Percentiles rank a stretch among this genome's conserved stretches.
Evolutionary conservation across 1,140 invertebrate genomes (phyloP).

Genomic region (Drosophila baimaii): DNA sequence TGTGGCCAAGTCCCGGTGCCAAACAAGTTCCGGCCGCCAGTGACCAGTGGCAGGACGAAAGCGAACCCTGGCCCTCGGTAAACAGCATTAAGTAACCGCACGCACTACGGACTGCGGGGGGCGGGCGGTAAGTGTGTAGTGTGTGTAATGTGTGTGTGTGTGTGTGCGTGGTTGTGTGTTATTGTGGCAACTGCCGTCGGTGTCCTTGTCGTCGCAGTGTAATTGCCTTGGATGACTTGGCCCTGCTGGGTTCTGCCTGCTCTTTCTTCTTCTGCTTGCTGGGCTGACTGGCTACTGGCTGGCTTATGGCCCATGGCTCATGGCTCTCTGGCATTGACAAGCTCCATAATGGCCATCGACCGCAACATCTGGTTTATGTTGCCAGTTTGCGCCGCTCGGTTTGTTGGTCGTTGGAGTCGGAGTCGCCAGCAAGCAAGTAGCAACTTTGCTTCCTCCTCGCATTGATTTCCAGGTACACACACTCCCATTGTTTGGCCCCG

Average conservation of each 20-base stretch:
- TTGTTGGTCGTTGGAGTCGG: slow-evolving; percentile 21
- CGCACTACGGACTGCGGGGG: slow-evolving; percentile 24
- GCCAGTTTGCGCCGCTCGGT: slow-evolving; percentile 37
- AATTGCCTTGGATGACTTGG: slow-evolving; percentile 63
- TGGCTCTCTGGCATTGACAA: slow-evolving; percentile 70
- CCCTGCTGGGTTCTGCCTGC: slow-evolving; percentile 1
- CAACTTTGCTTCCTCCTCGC: slow-evolving; percentile 34
- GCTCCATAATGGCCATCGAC: slow-evolving; percentile 78
- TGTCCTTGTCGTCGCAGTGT: slow-evolving; percentile 68
- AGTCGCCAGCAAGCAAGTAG: not conserved
- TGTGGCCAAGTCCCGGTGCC: slow-evolving; percentile 71
- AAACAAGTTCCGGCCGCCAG: slow-evolving; percentile 42
- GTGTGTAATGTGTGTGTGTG: not conserved
- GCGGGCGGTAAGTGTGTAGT: too few relatives aligned
- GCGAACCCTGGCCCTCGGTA: slow-evolving; percentile 44
- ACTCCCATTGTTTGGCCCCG: too few relatives aligned
- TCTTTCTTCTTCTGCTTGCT: not conserved
- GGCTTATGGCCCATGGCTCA: slow-evolving; percentile 9
- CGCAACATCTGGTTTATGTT: slow-evolving; percentile 76
- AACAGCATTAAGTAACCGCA: slow-evolving; percentile 78
- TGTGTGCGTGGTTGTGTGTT: slow-evolving; percentile 35
- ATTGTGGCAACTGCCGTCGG: slow-evolving; percentile 72
- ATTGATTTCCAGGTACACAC: slow-evolving; percentile 59
- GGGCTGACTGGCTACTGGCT: too few relatives aligned
- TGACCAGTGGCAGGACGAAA: slow-evolving; percentile 41